Percentiles rank a stretch among this genome's conserved stretches.
Evolutionary conservation across 2,888 invertebrate species (phyloP).

Genomic region (Amphimallon solstitiale): DNA sequence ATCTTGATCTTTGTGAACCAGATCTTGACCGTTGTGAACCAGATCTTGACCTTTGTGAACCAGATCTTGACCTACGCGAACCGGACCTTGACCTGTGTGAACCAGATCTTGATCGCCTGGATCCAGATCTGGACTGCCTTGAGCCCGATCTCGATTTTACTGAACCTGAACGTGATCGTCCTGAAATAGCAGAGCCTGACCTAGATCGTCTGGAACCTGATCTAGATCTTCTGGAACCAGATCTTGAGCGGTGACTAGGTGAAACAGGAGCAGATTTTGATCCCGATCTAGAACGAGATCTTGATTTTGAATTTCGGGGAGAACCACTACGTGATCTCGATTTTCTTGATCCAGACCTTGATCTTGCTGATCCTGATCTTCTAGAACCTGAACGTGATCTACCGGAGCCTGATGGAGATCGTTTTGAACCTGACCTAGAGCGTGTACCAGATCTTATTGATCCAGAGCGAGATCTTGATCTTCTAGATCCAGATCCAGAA

Average conservation of each 20-base stretch:
- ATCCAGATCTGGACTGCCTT: conserved; percentile 44
- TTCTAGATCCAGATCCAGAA: conserved; percentile 44
- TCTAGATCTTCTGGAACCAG: conserved; percentile 53
- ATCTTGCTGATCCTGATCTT: conserved; percentile 45
- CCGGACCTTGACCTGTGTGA: conserved; percentile 45
- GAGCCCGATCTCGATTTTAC: conserved; percentile 46
- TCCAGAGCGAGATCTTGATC: conserved; percentile 37
- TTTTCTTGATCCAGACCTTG: conserved; percentile 54
- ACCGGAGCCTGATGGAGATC: conserved; percentile 46
- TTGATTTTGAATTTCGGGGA: conserved; percentile 47
- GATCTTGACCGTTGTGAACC: conserved; percentile 51
- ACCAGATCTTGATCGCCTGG: conserved; percentile 43
- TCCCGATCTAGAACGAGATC: conserved; percentile 52
- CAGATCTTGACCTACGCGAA: conserved; percentile 45
- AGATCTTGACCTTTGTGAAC: conserved; percentile 54
- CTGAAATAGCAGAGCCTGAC: conserved; percentile 51
- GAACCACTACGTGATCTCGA: conserved; percentile 53
- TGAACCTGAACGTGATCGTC: conserved; percentile 45
- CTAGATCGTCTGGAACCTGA: conserved; percentile 54
- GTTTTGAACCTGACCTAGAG: conserved; percentile 52
- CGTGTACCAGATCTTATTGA: conserved; percentile 17
- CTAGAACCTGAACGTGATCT: conserved; percentile 54
- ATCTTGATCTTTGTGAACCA: conserved; percentile 49
- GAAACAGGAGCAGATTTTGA: conserved; percentile 54
- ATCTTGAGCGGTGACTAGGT: conserved; percentile 52